phyloP scores from a whole-genome alignment of 2,888 invertebrate species.

The Coelopa pilipes region DNA sequence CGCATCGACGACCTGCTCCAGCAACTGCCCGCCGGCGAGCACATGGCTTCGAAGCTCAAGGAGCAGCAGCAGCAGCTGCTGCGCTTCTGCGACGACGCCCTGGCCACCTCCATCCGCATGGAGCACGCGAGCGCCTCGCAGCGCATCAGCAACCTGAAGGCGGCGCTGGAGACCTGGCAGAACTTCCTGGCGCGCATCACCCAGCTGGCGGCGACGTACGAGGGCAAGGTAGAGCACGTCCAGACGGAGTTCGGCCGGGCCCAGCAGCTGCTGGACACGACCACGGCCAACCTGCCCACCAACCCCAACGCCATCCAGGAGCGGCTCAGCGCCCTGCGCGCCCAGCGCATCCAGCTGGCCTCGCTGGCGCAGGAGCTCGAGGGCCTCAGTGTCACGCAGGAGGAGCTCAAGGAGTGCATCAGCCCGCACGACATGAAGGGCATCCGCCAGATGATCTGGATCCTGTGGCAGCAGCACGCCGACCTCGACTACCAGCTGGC shows the following conservation, averaged over 20 bases:
- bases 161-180: conserved; percentile 84
- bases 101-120: conserved; percentile 82
- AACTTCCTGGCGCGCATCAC: conserved; percentile 78
- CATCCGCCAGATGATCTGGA: conserved; percentile 81
- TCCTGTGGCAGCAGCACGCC: conserved; percentile 81
- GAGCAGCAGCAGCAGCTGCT: conserved; percentile 75
- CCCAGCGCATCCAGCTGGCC: conserved; percentile 69
- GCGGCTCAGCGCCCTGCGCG: conserved; percentile 73
- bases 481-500: conserved; percentile 84
- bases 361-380: conserved; percentile 73
- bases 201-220: conserved; percentile 73
- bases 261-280: conserved; percentile 72
- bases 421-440: conserved; percentile 86
- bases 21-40: conserved; percentile 76
- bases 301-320: conserved; percentile 74
- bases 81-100: conserved; percentile 79
- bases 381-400: conserved; percentile 78
- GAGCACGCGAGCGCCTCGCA: conserved; percentile 82
- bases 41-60: conserved; percentile 73
- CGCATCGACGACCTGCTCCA: conserved; percentile 77
- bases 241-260: conserved; percentile 74
- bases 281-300: conserved; percentile 70
- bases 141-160: conserved; percentile 81
- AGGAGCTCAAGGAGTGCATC: conserved; percentile 85
- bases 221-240: conserved; percentile 72